Base-by-base conservation (phyloP, 2,888 invertebrate genomes). In the Oxytorus armatus region DNA sequence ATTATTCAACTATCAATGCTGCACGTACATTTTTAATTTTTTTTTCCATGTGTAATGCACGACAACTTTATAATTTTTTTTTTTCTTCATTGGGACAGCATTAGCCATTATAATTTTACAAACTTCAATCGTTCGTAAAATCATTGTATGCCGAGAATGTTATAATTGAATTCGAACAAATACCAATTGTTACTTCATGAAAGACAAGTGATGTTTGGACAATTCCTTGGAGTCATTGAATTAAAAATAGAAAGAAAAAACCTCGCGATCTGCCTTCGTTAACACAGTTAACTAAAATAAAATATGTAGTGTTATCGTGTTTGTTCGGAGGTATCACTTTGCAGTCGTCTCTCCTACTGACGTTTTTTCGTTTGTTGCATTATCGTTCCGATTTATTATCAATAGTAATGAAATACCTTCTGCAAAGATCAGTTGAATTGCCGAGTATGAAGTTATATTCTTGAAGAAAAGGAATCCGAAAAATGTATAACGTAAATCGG, bases 201-300 rank as follows among this genome's bases (percentile, higher is more conserved):
- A 61, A 80, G 66, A 80, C 68, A 53, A 80, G 76, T 69, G 79
- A 65, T 65, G 75, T 55, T 77, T 77, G 74, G 69, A 77, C 77
- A 69, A 81, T 77, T 81, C 74, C 51, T 69, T 70, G 77, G 69
- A 77, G 44, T 74, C 81, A 80, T 76, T 76, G 14, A 78, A 69
- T 77, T 73, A 81, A n/a, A n/a, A n/a, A n/a, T n/a, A n/a, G n/a
- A n/a, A n/a, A n/a, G n/a, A n/a, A n/a, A n/a, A 63, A 81, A 81
- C 81, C 81, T 81, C 81, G 81, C 81, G 70, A 81, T 81, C 74
- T 81, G 81, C 81, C 81, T 81, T 81, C 77, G 81, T 74, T 77
- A 74, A 77, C 73, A 16, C 77, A 74, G 81, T 81, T 81, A 81
- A 81, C 81, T 81, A 77, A 74, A 65, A 81, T 70, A 73, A 81